phyloP scores from a whole-genome alignment of 2,113 vertebrate species.

The Rynchops niger region DNA sequence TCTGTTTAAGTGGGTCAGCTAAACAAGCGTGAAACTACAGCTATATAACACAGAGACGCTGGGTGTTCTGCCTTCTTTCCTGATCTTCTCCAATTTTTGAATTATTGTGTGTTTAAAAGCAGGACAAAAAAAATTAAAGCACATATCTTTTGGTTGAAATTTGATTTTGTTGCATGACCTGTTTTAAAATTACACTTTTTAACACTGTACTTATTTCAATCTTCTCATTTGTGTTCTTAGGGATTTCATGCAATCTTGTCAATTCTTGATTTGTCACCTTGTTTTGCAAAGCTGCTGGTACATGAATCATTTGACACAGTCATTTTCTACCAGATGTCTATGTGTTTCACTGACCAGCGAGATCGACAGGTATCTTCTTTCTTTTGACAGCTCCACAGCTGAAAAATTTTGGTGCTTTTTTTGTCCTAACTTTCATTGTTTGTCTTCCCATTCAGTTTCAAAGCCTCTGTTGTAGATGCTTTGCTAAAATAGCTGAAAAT shows the following conservation, averaged over 20 bases:
- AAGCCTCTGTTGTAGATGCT: constrained; percentile 84
- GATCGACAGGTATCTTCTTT: constrained; percentile 73
- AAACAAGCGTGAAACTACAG: background rate
- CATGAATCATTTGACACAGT: constrained; percentile 85
- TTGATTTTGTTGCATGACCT: background rate
- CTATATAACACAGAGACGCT: background rate
- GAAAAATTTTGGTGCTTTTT: background rate
- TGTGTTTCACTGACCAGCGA: constrained; percentile 71
- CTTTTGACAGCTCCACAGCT: background rate
- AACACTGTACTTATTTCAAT: background rate
- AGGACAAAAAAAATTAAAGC: background rate
- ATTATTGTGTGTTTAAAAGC: background rate
- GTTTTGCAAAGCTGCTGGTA: constrained; percentile 82
- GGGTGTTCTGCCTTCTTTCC: background rate
- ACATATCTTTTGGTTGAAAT: background rate
- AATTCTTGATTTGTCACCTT: constrained; percentile 82
- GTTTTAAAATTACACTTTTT: background rate
- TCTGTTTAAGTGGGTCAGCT: background rate
- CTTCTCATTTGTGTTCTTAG: constrained; percentile 68
- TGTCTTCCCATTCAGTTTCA: constrained; percentile 76
- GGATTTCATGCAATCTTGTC: constrained; percentile 83
- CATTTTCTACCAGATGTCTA: constrained; percentile 86
- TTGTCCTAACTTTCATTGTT: background rate
- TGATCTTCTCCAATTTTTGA: background rate
- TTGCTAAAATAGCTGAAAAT: constrained; percentile 85